Conservation (phyloP, 1,140 invertebrate species). For the Sycobia sp. region DNA sequence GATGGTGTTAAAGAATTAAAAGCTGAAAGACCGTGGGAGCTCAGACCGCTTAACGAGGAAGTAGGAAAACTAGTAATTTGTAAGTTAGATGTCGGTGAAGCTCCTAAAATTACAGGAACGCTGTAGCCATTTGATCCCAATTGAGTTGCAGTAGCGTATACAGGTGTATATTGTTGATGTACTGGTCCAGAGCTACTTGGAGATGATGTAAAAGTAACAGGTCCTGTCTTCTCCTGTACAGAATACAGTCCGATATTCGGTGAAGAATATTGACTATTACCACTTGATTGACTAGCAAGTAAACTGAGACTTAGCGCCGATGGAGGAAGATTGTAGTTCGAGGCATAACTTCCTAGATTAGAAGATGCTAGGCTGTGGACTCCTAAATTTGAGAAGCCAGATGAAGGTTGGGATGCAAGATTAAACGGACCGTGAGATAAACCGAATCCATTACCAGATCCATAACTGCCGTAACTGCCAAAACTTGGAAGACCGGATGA, state of each 20-base stretch:
- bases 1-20: conserved; percentile 35
- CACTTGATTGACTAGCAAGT: conserved; percentile 2
- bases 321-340: conserved; percentile 5
- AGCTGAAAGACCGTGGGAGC: conserved; percentile 20
- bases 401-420: conserved; percentile 11
- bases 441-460: conserved; percentile 7
- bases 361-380: background rate
- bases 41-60: conserved; percentile 17
- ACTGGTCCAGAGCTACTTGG: background rate
- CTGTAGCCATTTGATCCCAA: conserved; percentile 26
- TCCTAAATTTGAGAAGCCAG: conserved; percentile 6
- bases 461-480: conserved; percentile 35
- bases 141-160: conserved; percentile 36
- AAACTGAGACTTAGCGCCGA: conserved; percentile 16
- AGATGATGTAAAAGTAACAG: conserved; percentile 50
- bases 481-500: conserved; percentile 29
- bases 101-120: conserved; percentile 38
- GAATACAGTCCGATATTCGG: conserved; percentile 37
- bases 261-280: conserved; percentile 30
- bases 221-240: conserved; percentile 49
- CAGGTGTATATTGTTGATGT: conserved; percentile 21
- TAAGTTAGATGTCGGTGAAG: conserved; percentile 24
- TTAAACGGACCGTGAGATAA: conserved; percentile 20
- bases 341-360: background rate
- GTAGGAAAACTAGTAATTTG: conserved; percentile 32